Percentiles rank a stretch among this genome's conserved stretches.
phyloP scores from a whole-genome alignment of 2,797 vertebrate genomes.

The Myiotriccus ornatus region DNA sequence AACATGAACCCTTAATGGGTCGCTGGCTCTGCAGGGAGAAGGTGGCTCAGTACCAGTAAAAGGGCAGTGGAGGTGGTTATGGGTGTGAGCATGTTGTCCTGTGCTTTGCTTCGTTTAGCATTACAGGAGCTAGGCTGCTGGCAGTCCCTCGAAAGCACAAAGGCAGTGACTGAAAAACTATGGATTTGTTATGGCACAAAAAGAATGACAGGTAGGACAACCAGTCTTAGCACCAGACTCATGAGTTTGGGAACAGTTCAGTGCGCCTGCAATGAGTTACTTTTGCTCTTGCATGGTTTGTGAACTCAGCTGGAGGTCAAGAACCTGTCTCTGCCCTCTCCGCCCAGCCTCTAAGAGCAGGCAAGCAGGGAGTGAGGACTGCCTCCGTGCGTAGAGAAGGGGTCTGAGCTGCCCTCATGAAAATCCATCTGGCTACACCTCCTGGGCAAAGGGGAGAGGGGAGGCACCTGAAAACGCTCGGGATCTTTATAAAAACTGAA shows the following conservation, averaged over 20 bases:
- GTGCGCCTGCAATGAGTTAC: neutral
- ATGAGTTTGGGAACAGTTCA: neutral
- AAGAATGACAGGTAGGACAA: neutral
- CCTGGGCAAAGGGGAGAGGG: neutral
- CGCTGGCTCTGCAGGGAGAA: rapidly evolving
- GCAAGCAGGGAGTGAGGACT: neutral
- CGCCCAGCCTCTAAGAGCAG: neutral
- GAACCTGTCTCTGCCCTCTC: neutral
- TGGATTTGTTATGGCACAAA: neutral
- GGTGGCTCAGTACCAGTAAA: neutral
- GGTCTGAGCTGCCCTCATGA: rapidly evolving
- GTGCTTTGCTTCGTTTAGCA: rapidly evolving
- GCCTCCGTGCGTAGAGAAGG: rapidly evolving
- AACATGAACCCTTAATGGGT: neutral
- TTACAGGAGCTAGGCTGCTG: neutral
- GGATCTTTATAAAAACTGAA: neutral
- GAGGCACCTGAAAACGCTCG: neutral
- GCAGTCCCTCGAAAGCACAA: neutral
- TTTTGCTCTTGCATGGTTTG: neutral
- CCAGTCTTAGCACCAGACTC: rapidly evolving
- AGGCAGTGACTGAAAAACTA: neutral
- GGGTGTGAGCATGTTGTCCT: rapidly evolving
- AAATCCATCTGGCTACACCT: neutral
- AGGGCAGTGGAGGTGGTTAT: neutral
- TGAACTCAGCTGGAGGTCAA: rapidly evolving